Conservation (phyloP, 1,140 invertebrate genomes). For the Hycleus cichorii region DNA sequence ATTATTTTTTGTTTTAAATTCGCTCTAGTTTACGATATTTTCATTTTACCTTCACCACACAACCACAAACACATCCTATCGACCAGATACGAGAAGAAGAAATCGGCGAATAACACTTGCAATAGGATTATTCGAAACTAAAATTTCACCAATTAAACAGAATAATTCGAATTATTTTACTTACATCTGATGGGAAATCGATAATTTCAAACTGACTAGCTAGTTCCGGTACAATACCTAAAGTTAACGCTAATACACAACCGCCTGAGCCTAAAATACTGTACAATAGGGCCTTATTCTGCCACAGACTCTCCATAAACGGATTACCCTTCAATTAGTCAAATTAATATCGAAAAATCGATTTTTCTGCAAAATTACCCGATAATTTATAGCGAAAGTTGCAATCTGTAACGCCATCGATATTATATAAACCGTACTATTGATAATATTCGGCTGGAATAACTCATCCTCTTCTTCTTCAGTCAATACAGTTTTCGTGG, state of each 20-base stretch:
- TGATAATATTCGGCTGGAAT: slow-evolving; percentile 90
- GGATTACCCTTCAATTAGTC: slow-evolving; percentile 74
- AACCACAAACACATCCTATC: slow-evolving; percentile 82
- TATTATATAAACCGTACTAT: slow-evolving; percentile 97
- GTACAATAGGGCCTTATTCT: slow-evolving; percentile 90
- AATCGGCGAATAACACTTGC: slow-evolving; percentile 71
- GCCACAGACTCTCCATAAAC: slow-evolving; percentile 92
- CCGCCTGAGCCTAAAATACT: slow-evolving; percentile 70
- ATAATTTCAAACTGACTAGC: slow-evolving; percentile 82
- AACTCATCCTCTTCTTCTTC: slow-evolving; percentile 73
- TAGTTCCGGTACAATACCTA: slow-evolving; percentile 70
- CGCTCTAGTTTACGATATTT: slow-evolving; percentile 17
- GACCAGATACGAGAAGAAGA: slow-evolving; percentile 70
- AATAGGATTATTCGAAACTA: slow-evolving; percentile 82
- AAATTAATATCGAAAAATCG: slow-evolving; percentile 3
- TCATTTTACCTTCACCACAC: slow-evolving; percentile 50
- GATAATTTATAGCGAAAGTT: slow-evolving; percentile 98
- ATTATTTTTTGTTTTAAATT: slow-evolving; percentile 1
- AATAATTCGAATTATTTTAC: slow-evolving; percentile 32
- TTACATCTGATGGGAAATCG: slow-evolving; percentile 77
- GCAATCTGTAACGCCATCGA: slow-evolving; percentile 95
- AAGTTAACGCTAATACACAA: slow-evolving; percentile 67
- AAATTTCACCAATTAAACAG: slow-evolving; percentile 39
- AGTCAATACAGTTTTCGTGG: background rate
- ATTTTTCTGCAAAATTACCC: slow-evolving; percentile 52